A percentile compares a stretch with the other conserved stretches of the same genome.
phyloP scores from a whole-genome alignment of 2,113 vertebrate genomes.

The Crypturellus undulatus region DNA sequence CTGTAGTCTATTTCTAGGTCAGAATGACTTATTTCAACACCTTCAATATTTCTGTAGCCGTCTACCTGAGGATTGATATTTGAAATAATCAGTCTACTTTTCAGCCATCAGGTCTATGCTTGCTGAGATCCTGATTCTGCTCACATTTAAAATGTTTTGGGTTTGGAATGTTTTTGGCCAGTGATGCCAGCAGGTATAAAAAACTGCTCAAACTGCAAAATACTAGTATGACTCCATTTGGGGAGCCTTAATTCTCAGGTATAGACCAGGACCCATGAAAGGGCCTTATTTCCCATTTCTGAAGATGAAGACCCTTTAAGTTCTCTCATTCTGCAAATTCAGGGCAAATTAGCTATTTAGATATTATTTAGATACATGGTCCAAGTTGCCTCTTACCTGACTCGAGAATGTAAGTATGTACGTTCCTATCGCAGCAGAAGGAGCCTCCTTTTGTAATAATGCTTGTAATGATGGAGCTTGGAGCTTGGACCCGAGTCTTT shows the following conservation, averaged over 20 bases:
- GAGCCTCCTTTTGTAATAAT: background rate
- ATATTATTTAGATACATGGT: background rate
- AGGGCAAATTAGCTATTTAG: background rate
- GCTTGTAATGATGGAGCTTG: background rate
- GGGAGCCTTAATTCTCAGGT: background rate
- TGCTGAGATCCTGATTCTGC: background rate
- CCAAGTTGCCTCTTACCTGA: background rate
- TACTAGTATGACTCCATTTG: background rate
- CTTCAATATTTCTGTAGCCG: background rate
- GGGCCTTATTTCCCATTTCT: background rate
- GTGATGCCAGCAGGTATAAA: background rate
- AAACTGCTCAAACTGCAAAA: background rate
- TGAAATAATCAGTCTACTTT: background rate
- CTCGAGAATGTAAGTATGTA: background rate
- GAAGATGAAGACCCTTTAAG: background rate
- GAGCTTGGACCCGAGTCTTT: background rate
- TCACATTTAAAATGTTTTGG: background rate
- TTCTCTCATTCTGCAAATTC: background rate
- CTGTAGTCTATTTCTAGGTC: background rate
- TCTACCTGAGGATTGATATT: background rate
- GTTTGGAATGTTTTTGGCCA: background rate
- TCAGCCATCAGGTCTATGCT: background rate
- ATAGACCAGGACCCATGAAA: background rate
- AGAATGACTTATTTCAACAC: background rate
- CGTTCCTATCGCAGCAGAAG: fast-evolving